Conservation (phyloP, 2,888 invertebrate genomes). For the Campoplex capitator region DNA sequence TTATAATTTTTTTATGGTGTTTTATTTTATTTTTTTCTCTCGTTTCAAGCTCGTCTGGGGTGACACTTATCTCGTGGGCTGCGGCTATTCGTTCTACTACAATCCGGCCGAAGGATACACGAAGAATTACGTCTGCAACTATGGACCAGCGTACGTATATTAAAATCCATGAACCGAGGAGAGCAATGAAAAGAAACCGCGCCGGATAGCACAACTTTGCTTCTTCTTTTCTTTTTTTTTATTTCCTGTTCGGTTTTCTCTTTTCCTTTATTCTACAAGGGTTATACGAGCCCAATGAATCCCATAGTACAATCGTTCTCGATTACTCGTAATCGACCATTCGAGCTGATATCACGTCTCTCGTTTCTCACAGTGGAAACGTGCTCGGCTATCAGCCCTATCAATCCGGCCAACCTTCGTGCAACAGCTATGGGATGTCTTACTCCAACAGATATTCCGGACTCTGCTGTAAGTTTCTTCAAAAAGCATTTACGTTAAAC, state of each 20-base stretch:
- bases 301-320: slow-evolving; percentile 56
- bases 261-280: slow-evolving; percentile 28
- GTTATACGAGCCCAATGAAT: slow-evolving; percentile 27
- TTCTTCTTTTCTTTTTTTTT: not conserved
- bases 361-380: slow-evolving; percentile 87
- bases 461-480: slow-evolving; percentile 89
- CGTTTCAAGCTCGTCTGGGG: slow-evolving; percentile 93
- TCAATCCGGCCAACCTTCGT: slow-evolving; percentile 90
- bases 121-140: slow-evolving; percentile 94
- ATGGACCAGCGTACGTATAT: slow-evolving; percentile 89
- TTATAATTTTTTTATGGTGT: not conserved
- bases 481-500: slow-evolving; percentile 11
- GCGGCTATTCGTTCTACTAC: slow-evolving; percentile 94
- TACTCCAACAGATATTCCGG: slow-evolving; percentile 91
- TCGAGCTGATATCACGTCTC: slow-evolving; percentile 57
- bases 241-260: slow-evolving; percentile 4
- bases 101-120: slow-evolving; percentile 90
- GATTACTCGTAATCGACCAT: slow-evolving; percentile 67
- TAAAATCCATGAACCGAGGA: slow-evolving; percentile 7
- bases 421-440: slow-evolving; percentile 89
- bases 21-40: not conserved
- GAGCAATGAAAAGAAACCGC: not conserved
- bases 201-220: slow-evolving; percentile 27
- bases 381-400: slow-evolving; percentile 92
- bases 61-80: slow-evolving; percentile 93